Evolutionary conservation across 2,888 invertebrate species (phyloP), one percentile per base, ranked within the genome.

Genomic region (Zygogramma bicolorata): DNA sequence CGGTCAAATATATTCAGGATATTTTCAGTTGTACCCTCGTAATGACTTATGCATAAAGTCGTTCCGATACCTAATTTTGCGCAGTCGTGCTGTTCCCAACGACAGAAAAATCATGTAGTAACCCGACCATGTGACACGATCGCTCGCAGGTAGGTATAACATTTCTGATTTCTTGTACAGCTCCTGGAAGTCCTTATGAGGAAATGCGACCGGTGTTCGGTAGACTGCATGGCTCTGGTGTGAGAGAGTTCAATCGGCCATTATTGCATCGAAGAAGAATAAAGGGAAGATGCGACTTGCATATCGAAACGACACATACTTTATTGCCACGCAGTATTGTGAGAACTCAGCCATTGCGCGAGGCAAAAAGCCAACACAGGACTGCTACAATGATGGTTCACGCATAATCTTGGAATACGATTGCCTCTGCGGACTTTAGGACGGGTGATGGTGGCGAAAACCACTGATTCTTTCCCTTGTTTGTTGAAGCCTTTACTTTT

Each of bases 151-250:
- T 80, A 80, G 77, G 81, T 78, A 81, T 60, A 65, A 72, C 81
- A 80, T 81, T 81, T 81, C 78, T 79, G 61, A 72, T 68, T 78
- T 74, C 77, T 81, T 78, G 79, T 76, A 70, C 75, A 77, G 79
- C 82, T 82, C 77, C 81, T 81, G 82, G 82, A 84, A 83, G 81
- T 77, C 85, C 85, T 84, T 85, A 85, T 82, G 82, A 80, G 86
- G 85, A 82, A 71, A 77, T 81, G 80, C 73, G 76, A 79, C 76
- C 80, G 80, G 72, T 75, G 79, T 75, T 79, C 67, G 81, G 79
- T 82, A 85, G 85, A 85, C 85, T 85, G 85, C 85, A 73, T 85
- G 85, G 85, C 86, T 85, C 84, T 85, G 77, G 83, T 82, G 84
- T 85, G 85, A 84, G 85, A 85, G 85, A 85, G 85, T 85, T 85